Evolutionary conservation across 2,888 invertebrate species (phyloP), one percentile per base, ranked within the genome.

Genomic region (Drosophila planitibia): DNA sequence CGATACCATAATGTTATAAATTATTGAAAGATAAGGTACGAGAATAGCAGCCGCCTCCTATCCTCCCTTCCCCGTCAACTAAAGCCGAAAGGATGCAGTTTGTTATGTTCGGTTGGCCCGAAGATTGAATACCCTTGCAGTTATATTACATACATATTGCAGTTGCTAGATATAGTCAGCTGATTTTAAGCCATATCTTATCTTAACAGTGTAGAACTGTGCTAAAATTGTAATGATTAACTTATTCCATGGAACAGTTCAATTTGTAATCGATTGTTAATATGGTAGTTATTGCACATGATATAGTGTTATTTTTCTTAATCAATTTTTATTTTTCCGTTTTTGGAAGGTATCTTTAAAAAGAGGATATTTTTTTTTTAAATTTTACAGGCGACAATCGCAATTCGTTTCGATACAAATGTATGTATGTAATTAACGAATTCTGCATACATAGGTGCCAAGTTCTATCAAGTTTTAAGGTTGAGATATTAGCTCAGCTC

Each of bases 1-100:
- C 54, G 57, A 72, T 75, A 74, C 63, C 66, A 79, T 79, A 79
- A 81, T 78, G 79, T 79, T 79, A 80, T 64, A 57, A 65, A 72
- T 66, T 77, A 74, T 68, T 67, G 54, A 77, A 67, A 68, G 61
- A 66, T 69, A 71, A 57, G 47, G 28, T 44, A 67, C 59, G 54
- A 54, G 61, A 25, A 41, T 37, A 44, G 52, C 37, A 35, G 35
- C 9, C n/a, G 30, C 32, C 12, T 33, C 51, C n/a, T 30, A 22
- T 16, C 14, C 30, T 25, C 12, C 14, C 4, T 9, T 7, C 6
- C 32, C 30, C 30, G 1, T 22, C 16, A 12, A 37, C 37, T 39
- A 16, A 25, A 25, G 16, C 28, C 28, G 30, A 41, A 52, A 22
- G n/a, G 14, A 9, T 57, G 57, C 51, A 51, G 35, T 28, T 25